Conservation (phyloP, 2,113 vertebrate genomes). For the Ascaphus truei region DNA sequence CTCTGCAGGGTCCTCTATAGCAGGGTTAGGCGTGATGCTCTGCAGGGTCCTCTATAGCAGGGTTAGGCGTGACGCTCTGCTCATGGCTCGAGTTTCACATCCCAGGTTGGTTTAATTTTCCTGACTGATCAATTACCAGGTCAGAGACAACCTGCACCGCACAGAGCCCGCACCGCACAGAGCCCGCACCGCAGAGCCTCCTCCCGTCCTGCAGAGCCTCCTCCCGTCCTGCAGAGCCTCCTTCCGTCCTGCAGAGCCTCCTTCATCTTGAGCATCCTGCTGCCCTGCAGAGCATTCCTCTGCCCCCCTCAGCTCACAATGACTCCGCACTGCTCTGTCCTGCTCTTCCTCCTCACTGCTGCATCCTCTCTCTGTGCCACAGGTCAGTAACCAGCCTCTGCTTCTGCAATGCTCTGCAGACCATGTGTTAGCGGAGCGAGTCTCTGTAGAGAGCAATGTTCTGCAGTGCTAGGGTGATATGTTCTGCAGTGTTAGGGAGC, state of each 20-base stretch:
- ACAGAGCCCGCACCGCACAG: neutral
- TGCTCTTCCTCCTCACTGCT: neutral
- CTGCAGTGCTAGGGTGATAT: too few species aligned
- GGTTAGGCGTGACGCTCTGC: neutral
- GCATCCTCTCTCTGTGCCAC: neutral
- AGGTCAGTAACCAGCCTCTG: slow-evolving; percentile 22
- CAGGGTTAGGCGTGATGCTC: too few species aligned
- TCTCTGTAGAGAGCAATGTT: too few species aligned
- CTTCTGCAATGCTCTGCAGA: too few species aligned
- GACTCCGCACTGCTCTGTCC: neutral
- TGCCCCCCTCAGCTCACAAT: neutral
- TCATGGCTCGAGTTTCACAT: slow-evolving; percentile 22
- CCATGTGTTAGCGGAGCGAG: too few species aligned
- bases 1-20: too few species aligned
- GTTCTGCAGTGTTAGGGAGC: too few species aligned
- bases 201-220: too few species aligned
- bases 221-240: too few species aligned
- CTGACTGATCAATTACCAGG: slow-evolving; percentile 28
- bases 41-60: neutral
- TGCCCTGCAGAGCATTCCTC: neutral
- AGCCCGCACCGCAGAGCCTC: too few species aligned
- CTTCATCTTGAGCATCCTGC: neutral
- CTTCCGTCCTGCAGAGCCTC: too few species aligned
- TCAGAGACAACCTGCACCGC: neutral
- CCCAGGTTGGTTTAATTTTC: slow-evolving; percentile 8